phyloP scores from a whole-genome alignment of 2,888 invertebrate species.

The Drosophila mettleri region DNA sequence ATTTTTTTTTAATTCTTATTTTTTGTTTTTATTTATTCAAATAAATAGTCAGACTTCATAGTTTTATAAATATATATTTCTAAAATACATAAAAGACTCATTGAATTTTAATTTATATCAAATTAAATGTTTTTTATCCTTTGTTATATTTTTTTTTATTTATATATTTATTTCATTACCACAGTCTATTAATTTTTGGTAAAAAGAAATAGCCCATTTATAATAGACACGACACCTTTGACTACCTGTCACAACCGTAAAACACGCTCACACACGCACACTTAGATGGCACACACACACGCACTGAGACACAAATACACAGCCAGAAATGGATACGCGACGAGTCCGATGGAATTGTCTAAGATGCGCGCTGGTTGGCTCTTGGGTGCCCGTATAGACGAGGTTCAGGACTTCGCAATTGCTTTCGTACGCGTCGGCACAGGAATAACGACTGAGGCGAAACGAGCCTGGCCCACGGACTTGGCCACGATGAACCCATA shows the following conservation, averaged over 20 bases:
- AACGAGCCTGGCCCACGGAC: slow-evolving; percentile 43
- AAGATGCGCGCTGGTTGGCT: slow-evolving; percentile 16
- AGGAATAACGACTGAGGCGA: slow-evolving; percentile 70
- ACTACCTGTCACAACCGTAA: slow-evolving; percentile 50
- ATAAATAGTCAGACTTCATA: too few relatives aligned
- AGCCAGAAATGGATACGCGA: slow-evolving; percentile 25
- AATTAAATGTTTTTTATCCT: too few relatives aligned
- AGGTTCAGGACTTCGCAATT: slow-evolving; percentile 35
- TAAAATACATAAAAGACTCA: too few relatives aligned
- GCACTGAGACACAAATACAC: slow-evolving; percentile 30
- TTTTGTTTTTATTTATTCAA: neutral
- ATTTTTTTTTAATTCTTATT: neutral
- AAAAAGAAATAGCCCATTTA: neutral
- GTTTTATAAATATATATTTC: too few relatives aligned
- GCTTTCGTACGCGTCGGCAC: slow-evolving; percentile 73
- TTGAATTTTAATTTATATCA: too few relatives aligned
- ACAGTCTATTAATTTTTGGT: neutral
- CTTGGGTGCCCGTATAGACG: slow-evolving; percentile 23
- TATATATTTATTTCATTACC: neutral
- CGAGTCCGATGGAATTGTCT: slow-evolving; percentile 32
- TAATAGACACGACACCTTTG: slow-evolving; percentile 20
- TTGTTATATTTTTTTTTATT: neutral
- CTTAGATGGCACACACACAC: slow-evolving; percentile 16
- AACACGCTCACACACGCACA: slow-evolving; percentile 10
- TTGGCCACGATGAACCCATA: slow-evolving; percentile 19